Evolutionary conservation across 1,140 invertebrate species (phyloP).

Genomic region (Grapholita molesta): DNA sequence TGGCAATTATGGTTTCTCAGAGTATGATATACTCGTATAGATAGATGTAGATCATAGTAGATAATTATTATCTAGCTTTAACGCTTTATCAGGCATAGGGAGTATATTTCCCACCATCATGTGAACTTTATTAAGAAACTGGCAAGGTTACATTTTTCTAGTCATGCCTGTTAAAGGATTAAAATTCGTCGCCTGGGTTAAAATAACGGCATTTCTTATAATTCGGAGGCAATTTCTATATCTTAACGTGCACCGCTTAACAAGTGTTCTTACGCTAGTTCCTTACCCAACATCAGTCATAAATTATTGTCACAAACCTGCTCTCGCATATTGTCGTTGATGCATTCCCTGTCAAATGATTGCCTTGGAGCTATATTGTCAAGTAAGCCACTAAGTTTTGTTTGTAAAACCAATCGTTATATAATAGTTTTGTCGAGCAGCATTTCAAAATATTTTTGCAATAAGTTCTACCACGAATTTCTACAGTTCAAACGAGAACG

Average conservation of each 20-base stretch:
- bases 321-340: conserved; percentile 4
- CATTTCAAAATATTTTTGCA: too few relatives aligned
- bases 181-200: background rate
- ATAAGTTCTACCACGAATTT: too few relatives aligned
- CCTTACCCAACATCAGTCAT: conserved; percentile 10
- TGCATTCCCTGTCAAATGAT: background rate
- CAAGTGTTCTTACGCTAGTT: conserved; percentile 13
- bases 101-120: too few relatives aligned
- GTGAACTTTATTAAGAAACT: too few relatives aligned
- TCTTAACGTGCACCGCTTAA: conserved; percentile 10
- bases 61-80: too few relatives aligned
- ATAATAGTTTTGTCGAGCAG: background rate
- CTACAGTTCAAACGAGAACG: too few relatives aligned
- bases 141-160: too few relatives aligned
- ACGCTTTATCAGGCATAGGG: too few relatives aligned
- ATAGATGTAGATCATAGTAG: too few relatives aligned
- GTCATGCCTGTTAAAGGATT: too few relatives aligned
- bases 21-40: background rate
- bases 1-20: background rate
- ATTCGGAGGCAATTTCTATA: background rate
- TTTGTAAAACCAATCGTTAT: background rate
- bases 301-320: conserved; percentile 19
- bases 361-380: background rate
- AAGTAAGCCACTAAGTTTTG: conserved; percentile 1
- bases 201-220: conserved; percentile 9